Conservation (phyloP, 2,113 vertebrate species). For the Sitta europaea region DNA sequence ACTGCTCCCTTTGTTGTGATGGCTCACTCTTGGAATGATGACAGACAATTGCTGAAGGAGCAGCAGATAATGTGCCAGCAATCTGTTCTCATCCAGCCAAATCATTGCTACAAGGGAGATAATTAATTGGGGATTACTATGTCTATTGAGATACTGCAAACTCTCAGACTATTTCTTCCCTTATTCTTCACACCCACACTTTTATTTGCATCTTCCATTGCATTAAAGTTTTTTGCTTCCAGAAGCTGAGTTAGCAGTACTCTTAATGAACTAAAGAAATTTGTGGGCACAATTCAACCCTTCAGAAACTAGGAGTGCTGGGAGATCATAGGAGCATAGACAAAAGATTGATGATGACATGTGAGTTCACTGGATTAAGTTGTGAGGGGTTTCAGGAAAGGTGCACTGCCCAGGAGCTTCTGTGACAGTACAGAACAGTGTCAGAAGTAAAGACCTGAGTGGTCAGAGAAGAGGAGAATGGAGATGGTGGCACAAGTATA, state of each 20-base stretch:
- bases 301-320: background rate
- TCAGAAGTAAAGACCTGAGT: background rate
- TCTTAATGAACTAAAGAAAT: slow-evolving; percentile 27
- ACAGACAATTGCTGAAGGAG: slow-evolving; percentile 16
- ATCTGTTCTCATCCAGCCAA: slow-evolving; percentile 61
- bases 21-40: background rate
- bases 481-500: background rate
- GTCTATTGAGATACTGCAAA: background rate
- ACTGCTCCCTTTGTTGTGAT: slow-evolving; percentile 2
- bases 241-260: background rate
- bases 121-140: background rate
- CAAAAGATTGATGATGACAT: background rate
- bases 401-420: background rate
- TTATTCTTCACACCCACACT: background rate
- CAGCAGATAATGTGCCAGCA: slow-evolving; percentile 30
- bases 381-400: background rate
- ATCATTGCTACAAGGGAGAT: slow-evolving; percentile 40
- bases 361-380: background rate
- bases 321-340: background rate
- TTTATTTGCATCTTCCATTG: background rate
- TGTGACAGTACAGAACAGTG: background rate
- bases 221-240: background rate
- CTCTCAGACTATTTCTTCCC: background rate
- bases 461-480: background rate
- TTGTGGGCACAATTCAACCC: background rate